phyloP scores from a whole-genome alignment of 2,797 vertebrate genomes.

The Myotis daubentonii region DNA sequence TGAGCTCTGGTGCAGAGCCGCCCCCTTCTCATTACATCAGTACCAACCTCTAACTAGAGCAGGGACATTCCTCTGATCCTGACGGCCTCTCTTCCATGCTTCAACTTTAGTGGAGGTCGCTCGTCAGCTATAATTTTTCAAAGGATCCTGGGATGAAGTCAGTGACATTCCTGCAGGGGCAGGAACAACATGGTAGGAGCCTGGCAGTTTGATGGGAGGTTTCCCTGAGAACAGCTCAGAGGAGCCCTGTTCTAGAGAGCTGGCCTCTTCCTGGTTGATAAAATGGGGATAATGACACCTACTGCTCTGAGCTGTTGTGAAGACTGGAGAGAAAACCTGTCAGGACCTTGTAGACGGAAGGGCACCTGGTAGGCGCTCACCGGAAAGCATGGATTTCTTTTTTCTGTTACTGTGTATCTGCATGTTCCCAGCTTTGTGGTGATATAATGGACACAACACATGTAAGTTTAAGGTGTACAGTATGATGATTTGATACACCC shows the following conservation, averaged over 20 bases:
- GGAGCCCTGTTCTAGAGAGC: not conserved
- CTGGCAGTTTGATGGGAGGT: not conserved
- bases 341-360: not conserved
- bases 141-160: not conserved
- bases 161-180: not conserved
- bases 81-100: not conserved
- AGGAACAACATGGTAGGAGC: not conserved
- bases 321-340: not conserved
- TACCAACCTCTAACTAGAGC: not conserved
- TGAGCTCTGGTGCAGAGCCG: not conserved
- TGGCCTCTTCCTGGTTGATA: not conserved
- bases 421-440: not conserved
- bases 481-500: not conserved
- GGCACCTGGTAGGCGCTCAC: not conserved
- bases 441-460: not conserved
- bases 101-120: not conserved
- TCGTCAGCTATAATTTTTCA: not conserved
- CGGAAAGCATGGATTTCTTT: not conserved
- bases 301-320: not conserved
- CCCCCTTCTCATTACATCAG: not conserved
- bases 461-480: not conserved
- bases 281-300: not conserved
- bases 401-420: not conserved
- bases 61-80: not conserved
- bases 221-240: not conserved